Evolutionary conservation across 2,888 invertebrate species (phyloP), one percentile per base, ranked within the genome.

Genomic region (Cremastinae sp.): DNA sequence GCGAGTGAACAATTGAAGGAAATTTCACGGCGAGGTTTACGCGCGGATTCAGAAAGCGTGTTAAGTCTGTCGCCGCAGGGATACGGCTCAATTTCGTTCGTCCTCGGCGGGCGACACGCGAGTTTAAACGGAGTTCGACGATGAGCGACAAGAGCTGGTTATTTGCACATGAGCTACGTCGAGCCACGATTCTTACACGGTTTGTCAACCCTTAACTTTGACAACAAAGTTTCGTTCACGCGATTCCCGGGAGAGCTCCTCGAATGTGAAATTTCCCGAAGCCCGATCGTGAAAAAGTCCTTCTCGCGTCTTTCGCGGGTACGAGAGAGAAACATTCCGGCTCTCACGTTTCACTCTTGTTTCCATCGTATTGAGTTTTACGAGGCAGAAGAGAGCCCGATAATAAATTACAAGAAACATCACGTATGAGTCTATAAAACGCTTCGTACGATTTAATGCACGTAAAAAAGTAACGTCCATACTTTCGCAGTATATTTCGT

Each of bases 121-220:
- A 10, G 47, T 41, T 12, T 49, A 16, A 18, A 28, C 14, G 43
- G 43, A 43, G 53, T 41, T 8, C 16, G 49, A 16, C 53, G 7
- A 12, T n/a, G 43, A 14, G 59, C 12, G 56, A 68, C 18, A 9
- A 18, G 18, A 49, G 18, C 47, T 20, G 10, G 10, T 9, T 10
- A 49, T 16, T 20, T 16, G 3, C 49, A 53, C 10, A 49, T 38
- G 56, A 38, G 16, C 56, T 18, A 16, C 20, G 51, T 51, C 51
- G 34, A 69, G 47, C 45, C 45, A 75, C 65, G 45, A 51, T 70
- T 70, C 59, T 75, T 28, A 75, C 38, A n/a, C n/a, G 47, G 59
- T 34, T 75, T 64, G 54, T 70, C 70, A 53, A n/a, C 54, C 47
- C 47, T 61, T 61, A 65, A 71, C 70, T 75, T 75, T 58, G n/a